phyloP scores from a whole-genome alignment of 2,113 vertebrate genomes.

The Solea solea region DNA sequence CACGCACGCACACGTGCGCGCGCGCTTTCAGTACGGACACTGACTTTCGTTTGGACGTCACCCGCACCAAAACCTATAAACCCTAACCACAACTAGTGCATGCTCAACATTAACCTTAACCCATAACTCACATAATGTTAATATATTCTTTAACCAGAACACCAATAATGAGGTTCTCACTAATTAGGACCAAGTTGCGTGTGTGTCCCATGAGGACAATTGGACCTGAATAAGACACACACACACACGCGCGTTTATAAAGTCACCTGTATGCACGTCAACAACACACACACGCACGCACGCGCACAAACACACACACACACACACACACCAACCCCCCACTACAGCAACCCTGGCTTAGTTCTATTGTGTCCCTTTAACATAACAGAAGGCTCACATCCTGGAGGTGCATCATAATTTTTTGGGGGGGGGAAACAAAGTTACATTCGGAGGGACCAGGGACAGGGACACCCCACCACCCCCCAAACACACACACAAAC shows the following conservation, averaged over 20 bases:
- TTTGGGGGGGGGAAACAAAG: slow-evolving; percentile 5
- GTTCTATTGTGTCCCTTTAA: slow-evolving; percentile 36
- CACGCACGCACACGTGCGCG: no score
- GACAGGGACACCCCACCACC: background rate
- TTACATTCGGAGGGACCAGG: slow-evolving; percentile 6
- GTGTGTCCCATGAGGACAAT: no score
- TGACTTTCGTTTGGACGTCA: no score
- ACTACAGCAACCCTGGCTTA: background rate
- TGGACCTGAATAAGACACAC: background rate
- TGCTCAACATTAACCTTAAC: no score
- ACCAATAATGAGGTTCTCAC: no score
- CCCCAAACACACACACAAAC: background rate
- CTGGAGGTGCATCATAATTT: slow-evolving; percentile 45
- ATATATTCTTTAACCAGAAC: no score
- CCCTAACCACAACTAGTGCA: no score
- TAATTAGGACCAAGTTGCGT: no score
- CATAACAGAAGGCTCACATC: slow-evolving; percentile 53
- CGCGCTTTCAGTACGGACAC: background rate
- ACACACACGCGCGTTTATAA: background rate
- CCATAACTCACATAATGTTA: no score
- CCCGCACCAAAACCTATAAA: no score
- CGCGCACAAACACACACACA: background rate
- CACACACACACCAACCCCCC: background rate
- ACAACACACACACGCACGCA: slow-evolving; percentile 5
- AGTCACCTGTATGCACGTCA: slow-evolving; percentile 42